A percentile compares a stretch with the other conserved stretches of the same genome.
Evolutionary conservation across 2,797 vertebrate species (phyloP).

Genomic region (Eutrigla gurnardus): DNA sequence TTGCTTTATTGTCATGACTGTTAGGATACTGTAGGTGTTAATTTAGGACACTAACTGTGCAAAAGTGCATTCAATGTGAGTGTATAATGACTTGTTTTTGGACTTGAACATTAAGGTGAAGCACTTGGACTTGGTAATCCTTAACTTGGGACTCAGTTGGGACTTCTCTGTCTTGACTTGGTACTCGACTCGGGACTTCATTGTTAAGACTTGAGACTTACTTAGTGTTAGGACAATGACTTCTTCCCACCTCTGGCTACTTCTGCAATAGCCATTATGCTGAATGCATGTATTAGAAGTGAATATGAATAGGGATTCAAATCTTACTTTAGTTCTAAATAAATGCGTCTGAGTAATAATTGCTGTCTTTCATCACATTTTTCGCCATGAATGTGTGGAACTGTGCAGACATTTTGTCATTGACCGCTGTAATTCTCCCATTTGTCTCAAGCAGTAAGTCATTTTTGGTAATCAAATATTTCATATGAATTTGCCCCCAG

Average conservation of each 20-base stretch:
- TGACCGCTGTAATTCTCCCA: slow-evolving; percentile 37
- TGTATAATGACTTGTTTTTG: too few species aligned
- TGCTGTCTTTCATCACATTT: slow-evolving; percentile 29
- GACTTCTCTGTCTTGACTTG: too few species aligned
- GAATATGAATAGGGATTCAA: slow-evolving; percentile 30
- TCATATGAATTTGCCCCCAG: slow-evolving; percentile 41
- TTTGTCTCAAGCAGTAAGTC: slow-evolving; percentile 24
- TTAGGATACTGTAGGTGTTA: too few species aligned
- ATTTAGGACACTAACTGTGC: too few species aligned
- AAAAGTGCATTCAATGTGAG: neutral
- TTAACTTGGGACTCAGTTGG: too few species aligned
- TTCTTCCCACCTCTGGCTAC: neutral
- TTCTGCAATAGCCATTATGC: slow-evolving; percentile 18
- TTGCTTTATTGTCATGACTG: too few species aligned
- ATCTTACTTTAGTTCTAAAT: slow-evolving; percentile 25
- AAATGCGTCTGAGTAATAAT: slow-evolving; percentile 48
- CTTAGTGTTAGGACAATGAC: too few species aligned
- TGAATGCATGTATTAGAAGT: slow-evolving; percentile 35
- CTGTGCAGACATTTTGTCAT: neutral
- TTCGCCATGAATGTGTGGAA: slow-evolving; percentile 1
- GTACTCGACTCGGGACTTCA: too few species aligned
- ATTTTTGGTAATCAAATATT: slow-evolving; percentile 30
- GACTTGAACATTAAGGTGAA: too few species aligned
- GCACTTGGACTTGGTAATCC: too few species aligned
- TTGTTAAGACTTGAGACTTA: too few species aligned